Percentiles rank a stretch among this genome's conserved stretches.
Evolutionary conservation across 2,113 vertebrate genomes (phyloP).

Genomic region (Chaetodon auriga): DNA sequence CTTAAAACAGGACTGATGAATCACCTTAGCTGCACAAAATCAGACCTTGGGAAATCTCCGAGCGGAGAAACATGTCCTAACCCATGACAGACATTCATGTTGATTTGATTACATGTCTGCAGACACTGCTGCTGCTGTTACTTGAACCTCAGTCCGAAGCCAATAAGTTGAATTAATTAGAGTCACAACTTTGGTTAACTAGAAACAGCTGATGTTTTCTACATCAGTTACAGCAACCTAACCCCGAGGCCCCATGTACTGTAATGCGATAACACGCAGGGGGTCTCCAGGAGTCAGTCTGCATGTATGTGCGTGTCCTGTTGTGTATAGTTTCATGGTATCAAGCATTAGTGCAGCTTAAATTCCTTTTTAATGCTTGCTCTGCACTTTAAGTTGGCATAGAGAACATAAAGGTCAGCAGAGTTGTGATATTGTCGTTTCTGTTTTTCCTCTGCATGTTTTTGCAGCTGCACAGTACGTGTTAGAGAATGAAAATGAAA

Average conservation of each 20-base stretch:
- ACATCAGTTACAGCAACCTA: conserved; percentile 45
- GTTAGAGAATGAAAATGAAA: background rate
- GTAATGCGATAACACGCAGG: conserved; percentile 23
- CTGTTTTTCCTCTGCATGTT: background rate
- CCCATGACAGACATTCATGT: conserved; percentile 78
- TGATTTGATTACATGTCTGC: conserved; percentile 72
- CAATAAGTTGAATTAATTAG: conserved; percentile 77
- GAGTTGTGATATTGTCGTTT: background rate
- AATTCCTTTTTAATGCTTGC: conserved; percentile 7
- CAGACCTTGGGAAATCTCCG: conserved; percentile 16
- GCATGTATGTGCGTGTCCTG: background rate
- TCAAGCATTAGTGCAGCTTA: background rate
- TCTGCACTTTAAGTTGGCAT: background rate
- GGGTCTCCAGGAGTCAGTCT: background rate
- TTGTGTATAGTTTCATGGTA: background rate
- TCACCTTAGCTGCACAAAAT: conserved; percentile 20
- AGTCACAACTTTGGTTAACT: conserved; percentile 80
- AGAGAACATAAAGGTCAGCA: background rate
- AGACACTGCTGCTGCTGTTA: conserved; percentile 66
- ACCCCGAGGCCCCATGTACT: conserved; percentile 45
- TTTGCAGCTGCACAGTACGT: background rate
- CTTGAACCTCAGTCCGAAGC: conserved; percentile 46
- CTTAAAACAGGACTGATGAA: background rate
- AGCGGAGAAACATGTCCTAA: conserved; percentile 50
- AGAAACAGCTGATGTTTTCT: conserved; percentile 85